A percentile compares a stretch with the other conserved stretches of the same genome.
phyloP scores from a whole-genome alignment of 2,888 invertebrate species.

The Euclidia mi region DNA sequence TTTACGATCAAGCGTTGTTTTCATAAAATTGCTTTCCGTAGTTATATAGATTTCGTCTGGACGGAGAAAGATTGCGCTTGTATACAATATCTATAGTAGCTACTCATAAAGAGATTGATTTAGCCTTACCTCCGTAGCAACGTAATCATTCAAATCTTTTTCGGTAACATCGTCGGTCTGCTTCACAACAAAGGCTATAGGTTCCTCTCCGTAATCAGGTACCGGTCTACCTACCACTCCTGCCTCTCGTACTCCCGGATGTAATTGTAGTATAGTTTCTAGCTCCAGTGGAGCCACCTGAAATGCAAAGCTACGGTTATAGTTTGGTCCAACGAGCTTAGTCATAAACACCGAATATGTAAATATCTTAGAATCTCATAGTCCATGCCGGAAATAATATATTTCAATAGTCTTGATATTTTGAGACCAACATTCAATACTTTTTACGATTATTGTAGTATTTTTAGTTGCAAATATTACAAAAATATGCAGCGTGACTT shows the following conservation, averaged over 20 bases:
- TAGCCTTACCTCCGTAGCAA: slow-evolving; percentile 74
- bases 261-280: slow-evolving; percentile 93
- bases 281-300: slow-evolving; percentile 95
- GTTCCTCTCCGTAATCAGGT: slow-evolving; percentile 92
- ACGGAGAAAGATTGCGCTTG: not conserved
- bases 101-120: not conserved
- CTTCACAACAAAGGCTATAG: slow-evolving; percentile 93
- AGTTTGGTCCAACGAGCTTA: too few relatives aligned
- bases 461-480: too few relatives aligned
- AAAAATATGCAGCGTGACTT: too few relatives aligned
- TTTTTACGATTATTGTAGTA: too few relatives aligned
- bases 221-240: slow-evolving; percentile 94
- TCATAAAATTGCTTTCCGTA: too few relatives aligned
- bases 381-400: too few relatives aligned
- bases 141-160: slow-evolving; percentile 88
- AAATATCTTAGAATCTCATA: too few relatives aligned
- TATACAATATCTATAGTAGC: not conserved
- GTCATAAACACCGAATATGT: too few relatives aligned
- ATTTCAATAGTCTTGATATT: too few relatives aligned
- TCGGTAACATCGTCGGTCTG: slow-evolving; percentile 88
- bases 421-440: too few relatives aligned
- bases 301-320: slow-evolving; percentile 4
- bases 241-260: slow-evolving; percentile 93
- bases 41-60: too few relatives aligned
- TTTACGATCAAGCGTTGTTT: too few relatives aligned